phyloP scores from a whole-genome alignment of 2,797 vertebrate species.

The Tamandua tetradactyla region DNA sequence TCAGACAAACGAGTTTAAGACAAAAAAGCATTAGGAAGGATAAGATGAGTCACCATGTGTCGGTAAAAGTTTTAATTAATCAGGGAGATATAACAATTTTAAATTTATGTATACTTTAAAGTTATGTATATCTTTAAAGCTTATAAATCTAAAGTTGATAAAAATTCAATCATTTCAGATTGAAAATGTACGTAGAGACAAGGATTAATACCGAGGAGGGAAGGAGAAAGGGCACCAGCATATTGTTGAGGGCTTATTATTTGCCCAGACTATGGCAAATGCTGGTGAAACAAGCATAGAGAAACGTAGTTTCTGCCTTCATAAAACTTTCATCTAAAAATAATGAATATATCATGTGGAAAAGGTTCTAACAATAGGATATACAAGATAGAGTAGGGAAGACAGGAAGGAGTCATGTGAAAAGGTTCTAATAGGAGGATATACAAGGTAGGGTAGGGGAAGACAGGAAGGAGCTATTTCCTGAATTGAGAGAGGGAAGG shows the following conservation, averaged over 20 bases:
- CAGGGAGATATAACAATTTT: no score
- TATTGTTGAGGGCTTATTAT: not conserved
- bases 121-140: not conserved
- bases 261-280: not conserved
- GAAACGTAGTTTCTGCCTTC: not conserved
- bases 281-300: not conserved
- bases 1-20: conserved; percentile 9
- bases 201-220: not conserved
- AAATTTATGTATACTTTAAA: not conserved
- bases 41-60: conserved; percentile 21
- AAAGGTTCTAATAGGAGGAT: not conserved
- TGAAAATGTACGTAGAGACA: not conserved
- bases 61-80: no score
- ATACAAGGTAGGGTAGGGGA: not conserved
- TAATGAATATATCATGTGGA: not conserved
- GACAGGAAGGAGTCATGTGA: no score
- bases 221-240: not conserved
- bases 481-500: not conserved
- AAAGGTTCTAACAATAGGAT: not conserved
- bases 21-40: not conserved
- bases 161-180: not conserved
- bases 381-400: not conserved
- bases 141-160: not conserved
- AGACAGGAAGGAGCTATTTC: not conserved
- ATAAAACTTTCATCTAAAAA: not conserved